A percentile compares a stretch with the other conserved stretches of the same genome.
Conservation (phyloP, 2,113 vertebrate species). For the Abramis brama region DNA sequence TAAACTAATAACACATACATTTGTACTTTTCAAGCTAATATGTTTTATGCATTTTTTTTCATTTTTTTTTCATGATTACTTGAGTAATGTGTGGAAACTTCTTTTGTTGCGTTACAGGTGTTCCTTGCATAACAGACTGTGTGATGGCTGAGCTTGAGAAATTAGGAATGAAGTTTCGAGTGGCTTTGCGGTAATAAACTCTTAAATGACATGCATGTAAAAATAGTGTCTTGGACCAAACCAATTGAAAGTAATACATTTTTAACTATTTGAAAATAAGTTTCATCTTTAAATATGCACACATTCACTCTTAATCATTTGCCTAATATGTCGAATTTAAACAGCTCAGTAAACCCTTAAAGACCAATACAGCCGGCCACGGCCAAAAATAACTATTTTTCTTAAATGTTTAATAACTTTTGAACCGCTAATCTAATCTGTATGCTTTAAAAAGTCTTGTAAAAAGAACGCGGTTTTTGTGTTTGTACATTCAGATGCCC, state of each 20-base stretch:
- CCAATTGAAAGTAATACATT: neutral
- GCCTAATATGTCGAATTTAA: no score
- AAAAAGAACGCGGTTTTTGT: no score
- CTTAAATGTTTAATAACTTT: no score
- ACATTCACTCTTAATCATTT: neutral
- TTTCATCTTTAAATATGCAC: neutral
- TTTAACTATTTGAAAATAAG: neutral
- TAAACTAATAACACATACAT: neutral
- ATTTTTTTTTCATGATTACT: no score
- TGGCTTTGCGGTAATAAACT: conserved; percentile 87
- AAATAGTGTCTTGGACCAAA: neutral
- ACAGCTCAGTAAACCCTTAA: no score
- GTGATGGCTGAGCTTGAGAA: conserved; percentile 99
- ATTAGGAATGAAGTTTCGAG: conserved; percentile 94
- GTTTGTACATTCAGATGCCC: no score
- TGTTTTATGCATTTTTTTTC: neutral
- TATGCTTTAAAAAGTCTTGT: no score
- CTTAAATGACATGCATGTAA: neutral
- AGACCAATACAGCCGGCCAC: no score
- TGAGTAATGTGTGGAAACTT: neutral
- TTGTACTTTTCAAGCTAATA: conserved; percentile 9
- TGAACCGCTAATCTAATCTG: no score
- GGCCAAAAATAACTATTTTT: no score
- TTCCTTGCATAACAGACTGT: conserved; percentile 97
- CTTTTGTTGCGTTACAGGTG: conserved; percentile 76